Evolutionary conservation across 2,797 vertebrate species (phyloP).

Genomic region (Rhinogobio ventralis): DNA sequence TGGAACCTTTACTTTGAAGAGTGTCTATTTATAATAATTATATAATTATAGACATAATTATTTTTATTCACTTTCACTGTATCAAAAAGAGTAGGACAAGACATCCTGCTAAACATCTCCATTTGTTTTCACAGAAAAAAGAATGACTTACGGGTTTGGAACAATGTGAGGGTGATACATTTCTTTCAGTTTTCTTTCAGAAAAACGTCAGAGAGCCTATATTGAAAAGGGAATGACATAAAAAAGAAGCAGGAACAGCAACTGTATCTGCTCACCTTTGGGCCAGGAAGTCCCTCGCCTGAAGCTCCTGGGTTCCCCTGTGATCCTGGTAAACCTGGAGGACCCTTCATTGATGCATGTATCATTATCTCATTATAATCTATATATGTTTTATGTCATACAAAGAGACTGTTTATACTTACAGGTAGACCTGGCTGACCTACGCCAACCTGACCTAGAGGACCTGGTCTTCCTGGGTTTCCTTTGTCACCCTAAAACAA

Average conservation of each 20-base stretch:
- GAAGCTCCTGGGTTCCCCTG: constrained; percentile 79
- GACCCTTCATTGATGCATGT: constrained; percentile 73
- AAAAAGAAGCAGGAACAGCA: not conserved
- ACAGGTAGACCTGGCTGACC: constrained; percentile 85
- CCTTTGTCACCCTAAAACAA: constrained; percentile 76
- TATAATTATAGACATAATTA: not conserved
- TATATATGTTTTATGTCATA: not conserved
- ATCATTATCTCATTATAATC: constrained; percentile 12
- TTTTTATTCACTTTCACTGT: not conserved
- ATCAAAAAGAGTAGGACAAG: not conserved
- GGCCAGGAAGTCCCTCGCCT: constrained; percentile 83
- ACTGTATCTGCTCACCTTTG: constrained; percentile 77
- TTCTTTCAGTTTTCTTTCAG: not conserved
- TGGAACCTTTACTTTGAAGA: not conserved
- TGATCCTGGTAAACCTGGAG: constrained; percentile 74
- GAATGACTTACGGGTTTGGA: not conserved
- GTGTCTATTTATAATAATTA: too few species aligned
- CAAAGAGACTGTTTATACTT: constrained; percentile 64
- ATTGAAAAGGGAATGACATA: not conserved
- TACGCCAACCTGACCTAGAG: constrained; percentile 69
- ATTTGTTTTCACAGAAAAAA: not conserved
- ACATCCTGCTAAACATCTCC: not conserved
- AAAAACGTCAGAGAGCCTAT: not conserved
- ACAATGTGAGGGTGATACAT: not conserved
- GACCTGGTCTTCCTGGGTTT: constrained; percentile 72